phyloP scores from a whole-genome alignment of 1,140 invertebrate species.

The Drosophila hydei region DNA sequence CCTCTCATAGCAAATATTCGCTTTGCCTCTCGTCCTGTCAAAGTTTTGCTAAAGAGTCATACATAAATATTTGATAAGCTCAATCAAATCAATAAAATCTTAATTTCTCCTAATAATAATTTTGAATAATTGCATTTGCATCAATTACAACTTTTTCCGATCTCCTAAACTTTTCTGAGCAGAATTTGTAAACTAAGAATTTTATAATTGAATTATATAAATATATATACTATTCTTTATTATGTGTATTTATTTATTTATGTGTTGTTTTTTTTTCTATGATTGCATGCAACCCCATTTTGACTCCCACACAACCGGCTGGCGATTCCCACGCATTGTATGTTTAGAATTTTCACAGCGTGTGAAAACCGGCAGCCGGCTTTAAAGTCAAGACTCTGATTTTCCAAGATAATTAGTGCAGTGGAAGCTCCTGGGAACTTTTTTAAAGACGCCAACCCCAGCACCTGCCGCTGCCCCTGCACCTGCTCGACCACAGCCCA shows the following conservation, averaged over 20 bases:
- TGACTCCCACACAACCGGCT: conserved; percentile 66
- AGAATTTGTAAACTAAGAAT: no score
- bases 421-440: conserved; percentile 76
- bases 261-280: conserved; percentile 9
- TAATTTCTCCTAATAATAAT: no score
- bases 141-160: no score
- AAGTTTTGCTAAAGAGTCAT: no score
- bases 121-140: no score
- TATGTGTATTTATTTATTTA: conserved; percentile 29
- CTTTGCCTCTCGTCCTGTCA: no score
- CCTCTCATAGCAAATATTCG: no score
- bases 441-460: conserved; percentile 22
- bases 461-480: conserved; percentile 26
- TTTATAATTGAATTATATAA: conserved; percentile 7
- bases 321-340: conserved; percentile 73
- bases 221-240: conserved; percentile 24
- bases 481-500: conserved; percentile 34
- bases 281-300: conserved; percentile 60
- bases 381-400: conserved; percentile 68
- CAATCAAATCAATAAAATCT: no score
- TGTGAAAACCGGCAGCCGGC: conserved; percentile 73
- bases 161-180: no score
- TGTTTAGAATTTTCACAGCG: conserved; percentile 74
- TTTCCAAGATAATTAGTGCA: conserved; percentile 79
- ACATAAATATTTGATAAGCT: no score